A percentile compares a stretch with the other conserved stretches of the same genome.
These are phyloP conservation scores for Nephrotoma guestfalica DNA, from an alignment of 2,888 invertebrate species.

Conservation along the genomic window DNA sequence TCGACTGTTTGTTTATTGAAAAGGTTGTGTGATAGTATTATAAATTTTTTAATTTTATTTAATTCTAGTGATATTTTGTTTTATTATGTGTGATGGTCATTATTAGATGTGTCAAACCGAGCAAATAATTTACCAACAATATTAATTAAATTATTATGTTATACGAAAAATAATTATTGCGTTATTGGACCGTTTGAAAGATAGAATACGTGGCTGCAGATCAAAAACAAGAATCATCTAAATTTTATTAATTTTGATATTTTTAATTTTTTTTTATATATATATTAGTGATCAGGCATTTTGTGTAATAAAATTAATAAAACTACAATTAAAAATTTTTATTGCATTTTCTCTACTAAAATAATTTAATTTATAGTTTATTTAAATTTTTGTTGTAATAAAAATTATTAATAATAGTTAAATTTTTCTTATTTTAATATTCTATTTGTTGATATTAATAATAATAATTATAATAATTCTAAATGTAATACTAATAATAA, in stretches of 20 bases:
- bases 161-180: not conserved
- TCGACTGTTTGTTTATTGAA: conserved; percentile 7
- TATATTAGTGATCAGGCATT: not conserved
- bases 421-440: not conserved
- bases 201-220: not conserved
- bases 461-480: not conserved
- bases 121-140: not conserved
- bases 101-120: not conserved
- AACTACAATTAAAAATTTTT: not conserved
- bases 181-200: not conserved
- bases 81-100: conserved; percentile 13
- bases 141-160: not conserved
- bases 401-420: not conserved
- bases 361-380: not conserved
- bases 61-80: not conserved
- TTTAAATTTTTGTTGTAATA: not conserved
- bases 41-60: not conserved
- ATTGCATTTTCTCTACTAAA: not conserved
- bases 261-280: not conserved
- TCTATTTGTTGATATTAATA: not conserved
- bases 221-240: not conserved
- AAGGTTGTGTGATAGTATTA: not conserved
- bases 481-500: not conserved
- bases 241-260: not conserved
- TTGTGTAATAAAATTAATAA: not conserved